phyloP scores from a whole-genome alignment of 1,140 invertebrate genomes.

The Drosophila parvula region DNA sequence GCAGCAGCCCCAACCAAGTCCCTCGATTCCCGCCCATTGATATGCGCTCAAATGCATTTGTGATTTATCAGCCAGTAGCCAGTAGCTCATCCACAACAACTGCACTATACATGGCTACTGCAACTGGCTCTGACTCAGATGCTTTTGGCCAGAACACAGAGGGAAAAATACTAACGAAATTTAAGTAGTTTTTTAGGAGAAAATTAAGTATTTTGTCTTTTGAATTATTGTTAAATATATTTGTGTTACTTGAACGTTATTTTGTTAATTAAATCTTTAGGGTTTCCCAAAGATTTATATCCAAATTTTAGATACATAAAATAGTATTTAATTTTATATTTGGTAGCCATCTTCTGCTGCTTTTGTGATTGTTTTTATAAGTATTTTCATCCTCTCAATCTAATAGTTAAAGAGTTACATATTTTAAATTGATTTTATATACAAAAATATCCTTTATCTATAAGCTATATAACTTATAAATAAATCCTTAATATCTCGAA shows the following conservation, averaged over 20 bases:
- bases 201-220: background rate
- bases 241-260: too few relatives aligned
- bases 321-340: too few relatives aligned
- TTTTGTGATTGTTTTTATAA: background rate
- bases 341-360: too few relatives aligned
- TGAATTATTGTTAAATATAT: background rate
- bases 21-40: conserved; percentile 52
- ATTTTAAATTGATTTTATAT: too few relatives aligned
- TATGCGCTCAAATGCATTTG: conserved; percentile 74
- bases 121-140: conserved; percentile 21
- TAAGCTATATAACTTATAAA: background rate
- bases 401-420: too few relatives aligned
- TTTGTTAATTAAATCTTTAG: too few relatives aligned
- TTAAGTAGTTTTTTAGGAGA: background rate
- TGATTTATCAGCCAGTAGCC: conserved; percentile 73
- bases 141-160: conserved; percentile 7
- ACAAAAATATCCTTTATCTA: too few relatives aligned
- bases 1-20: background rate
- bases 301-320: too few relatives aligned
- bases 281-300: too few relatives aligned
- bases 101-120: conserved; percentile 35
- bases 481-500: background rate
- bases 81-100: conserved; percentile 69
- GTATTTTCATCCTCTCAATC: background rate
- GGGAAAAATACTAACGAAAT: conserved; percentile 4